Conservation (phyloP, 2,113 vertebrate genomes). For the Sus scrofa region DNA sequence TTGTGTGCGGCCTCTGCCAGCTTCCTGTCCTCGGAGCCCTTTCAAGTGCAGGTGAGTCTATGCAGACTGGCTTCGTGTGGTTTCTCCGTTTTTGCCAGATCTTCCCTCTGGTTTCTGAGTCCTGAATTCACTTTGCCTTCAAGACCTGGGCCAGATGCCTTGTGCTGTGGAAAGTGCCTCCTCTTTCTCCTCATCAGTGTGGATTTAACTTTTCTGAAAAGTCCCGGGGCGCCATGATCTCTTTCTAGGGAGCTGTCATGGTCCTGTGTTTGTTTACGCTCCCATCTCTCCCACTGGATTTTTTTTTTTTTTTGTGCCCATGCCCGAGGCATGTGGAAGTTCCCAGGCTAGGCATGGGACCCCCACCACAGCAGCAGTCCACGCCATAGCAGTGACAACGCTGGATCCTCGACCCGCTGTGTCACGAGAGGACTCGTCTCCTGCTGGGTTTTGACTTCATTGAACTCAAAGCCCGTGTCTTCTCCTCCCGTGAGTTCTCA, state of each 20-base stretch:
- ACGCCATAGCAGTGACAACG: too few species aligned
- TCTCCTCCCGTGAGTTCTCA: neutral
- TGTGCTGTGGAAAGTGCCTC: neutral
- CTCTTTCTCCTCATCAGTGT: neutral
- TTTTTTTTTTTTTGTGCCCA: too few species aligned
- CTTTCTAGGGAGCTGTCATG: neutral
- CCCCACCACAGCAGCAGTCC: too few species aligned
- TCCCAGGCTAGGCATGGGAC: too few species aligned
- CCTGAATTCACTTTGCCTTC: neutral
- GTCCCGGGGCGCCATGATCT: neutral
- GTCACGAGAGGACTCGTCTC: neutral
- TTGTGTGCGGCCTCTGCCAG: accelerated
- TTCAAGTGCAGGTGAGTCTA: neutral
- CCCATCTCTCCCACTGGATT: neutral
- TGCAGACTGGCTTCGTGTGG: accelerated
- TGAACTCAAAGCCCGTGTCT: neutral
- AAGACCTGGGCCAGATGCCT: neutral
- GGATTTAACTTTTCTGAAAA: neutral
- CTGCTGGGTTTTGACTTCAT: neutral
- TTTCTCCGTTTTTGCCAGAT: neutral
- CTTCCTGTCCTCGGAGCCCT: neutral
- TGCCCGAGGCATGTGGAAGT: too few species aligned
- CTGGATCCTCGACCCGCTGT: too few species aligned
- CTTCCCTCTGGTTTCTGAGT: neutral
- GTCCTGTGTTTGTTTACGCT: neutral